Evolutionary conservation across 2,113 vertebrate species (phyloP), one percentile per base, ranked within the genome.

Genomic region (Leptobrachium ailaonicum): DNA sequence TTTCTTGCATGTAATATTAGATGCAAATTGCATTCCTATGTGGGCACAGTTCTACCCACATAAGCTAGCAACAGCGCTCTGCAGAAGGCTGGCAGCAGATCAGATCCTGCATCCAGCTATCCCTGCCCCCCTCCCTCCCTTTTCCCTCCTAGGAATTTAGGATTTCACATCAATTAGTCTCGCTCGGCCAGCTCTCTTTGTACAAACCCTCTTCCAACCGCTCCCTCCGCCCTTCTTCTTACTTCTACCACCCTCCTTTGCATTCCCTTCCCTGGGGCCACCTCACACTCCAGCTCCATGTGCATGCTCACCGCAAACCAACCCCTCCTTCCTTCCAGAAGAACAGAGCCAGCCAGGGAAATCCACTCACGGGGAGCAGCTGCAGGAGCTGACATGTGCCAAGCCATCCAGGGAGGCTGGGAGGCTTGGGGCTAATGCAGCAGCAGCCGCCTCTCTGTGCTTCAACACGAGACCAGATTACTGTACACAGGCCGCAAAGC

Each of bases 151-250:
- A 80, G 78, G 78, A 80, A 80, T 80, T 67, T 80, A 45, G 71
- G 78, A 80, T 80, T 80, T 80, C 78, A 80, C 78, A 73, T 80
- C 71, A 67, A 80, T 80, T 80, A 74, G 71, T 45, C 47, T 58
- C 71, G 78, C 78, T 80, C 78, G 4, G 78, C 78, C 71, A 63
- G 63, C 56, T 80, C 44, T 42, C 78, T 74, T 80, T 80, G 78
- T 80, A 73, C 62, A 50, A 40, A 71, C 42, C 58, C 68, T 79
- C 71, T 67, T 40, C 41, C 32, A 42, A 8, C 70, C 32, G 54
- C 44, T 12, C 69, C 72, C 69, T 58, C 40, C 69, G 58, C 56
- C 69, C 58, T 41, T 62, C 41, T 43, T 58, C 40, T 32, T 72
- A n/a, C 32, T 42, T 77, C 76, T 71, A 50, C 41, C 76, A 64